phyloP scores from a whole-genome alignment of 2,888 invertebrate genomes.

The Pyrochroa serraticornis region DNA sequence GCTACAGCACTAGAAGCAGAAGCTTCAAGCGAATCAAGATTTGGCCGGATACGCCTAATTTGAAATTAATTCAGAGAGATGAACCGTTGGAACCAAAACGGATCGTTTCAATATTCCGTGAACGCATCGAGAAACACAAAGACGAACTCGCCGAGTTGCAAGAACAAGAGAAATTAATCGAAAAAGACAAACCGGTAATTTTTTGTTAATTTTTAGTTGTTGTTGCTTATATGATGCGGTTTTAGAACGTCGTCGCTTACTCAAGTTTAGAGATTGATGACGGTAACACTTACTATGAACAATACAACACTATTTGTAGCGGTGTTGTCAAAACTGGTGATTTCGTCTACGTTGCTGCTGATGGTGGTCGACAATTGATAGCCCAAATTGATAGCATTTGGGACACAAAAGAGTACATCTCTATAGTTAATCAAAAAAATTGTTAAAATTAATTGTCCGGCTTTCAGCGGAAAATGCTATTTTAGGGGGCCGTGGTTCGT shows the following conservation, averaged over 20 bases:
- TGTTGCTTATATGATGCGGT: conserved; percentile 27
- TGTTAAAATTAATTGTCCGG: conserved; percentile 10
- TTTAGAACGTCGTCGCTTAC: conserved; percentile 80
- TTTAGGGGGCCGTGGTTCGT: conserved; percentile 95
- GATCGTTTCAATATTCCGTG: conserved; percentile 92
- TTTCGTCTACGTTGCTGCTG: conserved; percentile 92
- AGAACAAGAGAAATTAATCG: conserved; percentile 79
- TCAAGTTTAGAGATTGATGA: conserved; percentile 70
- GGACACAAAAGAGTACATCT: conserved; percentile 80
- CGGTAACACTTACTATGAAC: conserved; percentile 89
- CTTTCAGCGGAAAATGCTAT: conserved; percentile 80
- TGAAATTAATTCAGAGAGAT: conserved; percentile 71
- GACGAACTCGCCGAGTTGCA: conserved; percentile 87
- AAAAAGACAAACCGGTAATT: conserved; percentile 84
- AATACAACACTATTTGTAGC: conserved; percentile 83
- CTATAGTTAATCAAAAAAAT: conserved; percentile 5
- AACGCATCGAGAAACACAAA: conserved; percentile 87
- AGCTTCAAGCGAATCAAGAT: conserved; percentile 94
- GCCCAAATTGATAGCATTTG: conserved; percentile 94
- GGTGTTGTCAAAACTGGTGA: conserved; percentile 90
- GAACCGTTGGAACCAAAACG: conserved; percentile 82
- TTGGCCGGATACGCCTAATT: conserved; percentile 70
- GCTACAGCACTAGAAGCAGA: conserved; percentile 85
- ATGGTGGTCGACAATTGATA: conserved; percentile 88
- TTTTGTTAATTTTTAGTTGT: conserved; percentile 9